Evolutionary conservation across 2,113 vertebrate species (phyloP), one percentile per base, ranked within the genome.

Genomic region (Atlantisia rogersi): DNA sequence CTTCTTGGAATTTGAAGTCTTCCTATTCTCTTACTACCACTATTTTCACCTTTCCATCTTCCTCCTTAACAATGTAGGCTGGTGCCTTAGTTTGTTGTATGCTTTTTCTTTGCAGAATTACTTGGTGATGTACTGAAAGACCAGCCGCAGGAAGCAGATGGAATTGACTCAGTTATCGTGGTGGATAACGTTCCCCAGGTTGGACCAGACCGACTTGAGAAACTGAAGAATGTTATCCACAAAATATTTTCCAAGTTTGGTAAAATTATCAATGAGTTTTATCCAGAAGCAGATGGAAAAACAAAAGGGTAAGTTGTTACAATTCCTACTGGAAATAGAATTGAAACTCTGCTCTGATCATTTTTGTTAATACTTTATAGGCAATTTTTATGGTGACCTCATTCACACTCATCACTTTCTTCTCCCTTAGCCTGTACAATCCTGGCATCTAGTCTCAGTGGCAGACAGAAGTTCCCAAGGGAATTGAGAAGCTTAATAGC

Each of bases 181-280:
- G 99, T 99, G 35, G 99, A 99, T 97, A 99, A 99, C 0, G 99
- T 99, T 16, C 99, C 99, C 60, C 99, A 99, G 97, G 99, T 99
- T 62, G 99, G 99, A 53, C 99, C 98, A 0, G 99, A 99, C 77
- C 98, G 99, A 11, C 95, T 99, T 70, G 99, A 99, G 92, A 99
- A 99, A 68, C 98, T 99, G 28, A 99, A 99, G 92, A 99, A 99
- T 15, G 99, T 99, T 95, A 99, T 99, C 87, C 98, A 99, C 95
- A 99, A 99, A 98, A 99, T 99, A 94, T 99, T 99, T 97, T 99
- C 99, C 82, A 99, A 99, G 95, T 99, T 99, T 83, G 99, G 99
- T 55, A 99, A 99, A 96, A 99, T 99, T 96, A 99, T 98, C 52
- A 99, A 99, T 15, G 99, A 99, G 90, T 99, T 98, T 96, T 99